Evolutionary conservation across 1,140 invertebrate species (phyloP), one percentile per base, ranked within the genome.

Genomic region (Hylaeus volcanicus): DNA sequence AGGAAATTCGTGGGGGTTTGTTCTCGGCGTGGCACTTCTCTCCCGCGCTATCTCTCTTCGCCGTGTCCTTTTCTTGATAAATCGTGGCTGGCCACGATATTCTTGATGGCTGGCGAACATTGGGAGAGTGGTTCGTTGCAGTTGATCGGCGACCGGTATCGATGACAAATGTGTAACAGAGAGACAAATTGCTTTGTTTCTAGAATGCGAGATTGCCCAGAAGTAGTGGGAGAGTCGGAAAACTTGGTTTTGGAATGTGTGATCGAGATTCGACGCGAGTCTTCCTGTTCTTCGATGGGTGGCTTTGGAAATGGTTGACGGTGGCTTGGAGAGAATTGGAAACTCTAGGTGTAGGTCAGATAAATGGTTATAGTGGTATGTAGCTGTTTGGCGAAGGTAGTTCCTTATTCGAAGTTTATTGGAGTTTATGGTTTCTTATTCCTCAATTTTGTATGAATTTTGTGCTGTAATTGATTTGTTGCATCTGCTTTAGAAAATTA

Each of bases 121-220:
- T 1, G 45, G 39, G 37, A 12, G 73, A 14, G 45, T 26, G 43
- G 43, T 45, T 48, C 64, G 64, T 66, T 66, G 64, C 64, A 66
- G 64, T 64, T 48, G 60, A 75, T 65, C 61, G 63, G 51, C 15
- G 73, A 74, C 5, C 39, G 9, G n/a, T 58, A 68, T 75, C 64
- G 51, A 68, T 58, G 64, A 76, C 63, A 69, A 76, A 69, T 15
- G 64, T 43, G n/a, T 76, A 76, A 76, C 39, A 3, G n/a, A 9
- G 63, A 65, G 61, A 75, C 61, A 43, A 66, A 75, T 68, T 43
- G 41, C 41, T 61, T 51, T 53, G 72, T 56, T 66, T 15, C 64
- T 66, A 11, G 43, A n/a, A 41, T 15, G 64, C 43, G 64, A 66
- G 26, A 66, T 64, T 48, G 43, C 26, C 8, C 43, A 11, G 45